Base-by-base conservation (phyloP, 2,797 vertebrate species). In the Triplophysa yarkandensis region DNA sequence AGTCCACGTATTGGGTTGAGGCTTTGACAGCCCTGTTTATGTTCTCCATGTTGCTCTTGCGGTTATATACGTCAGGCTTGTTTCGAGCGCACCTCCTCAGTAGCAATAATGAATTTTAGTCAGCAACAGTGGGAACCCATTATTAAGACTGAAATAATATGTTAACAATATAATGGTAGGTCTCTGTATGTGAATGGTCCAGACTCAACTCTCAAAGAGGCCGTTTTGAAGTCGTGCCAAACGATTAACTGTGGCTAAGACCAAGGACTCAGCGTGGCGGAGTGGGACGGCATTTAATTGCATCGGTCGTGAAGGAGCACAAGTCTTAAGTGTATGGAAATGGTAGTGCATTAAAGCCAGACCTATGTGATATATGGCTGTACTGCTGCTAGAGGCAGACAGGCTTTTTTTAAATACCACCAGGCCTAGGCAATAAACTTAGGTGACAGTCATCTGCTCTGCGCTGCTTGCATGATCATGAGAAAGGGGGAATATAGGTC, bases 401-500 rank as follows among this genome's bases (percentile, higher is more conserved):
- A 52, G 30, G 61, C 23, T 69, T 19, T 43, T 65, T 48, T 90
- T 88, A 77, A 85, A 85, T 91, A 87, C 88, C 90, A 91, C 81
- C 73, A 82, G 74, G 79, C 86, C 84, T 87, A 80, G 75, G 85
- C 88, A 89, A 83, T 85, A 85, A 88, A 89, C 90, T 86, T 90
- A 87, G 87, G 87, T 87, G 84, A 83, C 85, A 85, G 76, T 90
- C 89, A 81, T 91, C 87, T 83, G 79, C 79, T 73, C 80, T 84
- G 76, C 65, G 67, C 28, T 67, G 23, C 72, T 78, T 67, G 82
- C 76, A 74, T 80, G 58, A 61, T 54, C 34, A 43, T 16, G 32
- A 27, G 41, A 16, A 36, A 28, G 62, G n/a, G 68, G 10, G 44
- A 68, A 57, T 71, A 67, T 83, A 88, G 74, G 27, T 89, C 50